Evolutionary conservation across 2,797 vertebrate genomes (phyloP).

Genomic region (Allobates femoralis): DNA sequence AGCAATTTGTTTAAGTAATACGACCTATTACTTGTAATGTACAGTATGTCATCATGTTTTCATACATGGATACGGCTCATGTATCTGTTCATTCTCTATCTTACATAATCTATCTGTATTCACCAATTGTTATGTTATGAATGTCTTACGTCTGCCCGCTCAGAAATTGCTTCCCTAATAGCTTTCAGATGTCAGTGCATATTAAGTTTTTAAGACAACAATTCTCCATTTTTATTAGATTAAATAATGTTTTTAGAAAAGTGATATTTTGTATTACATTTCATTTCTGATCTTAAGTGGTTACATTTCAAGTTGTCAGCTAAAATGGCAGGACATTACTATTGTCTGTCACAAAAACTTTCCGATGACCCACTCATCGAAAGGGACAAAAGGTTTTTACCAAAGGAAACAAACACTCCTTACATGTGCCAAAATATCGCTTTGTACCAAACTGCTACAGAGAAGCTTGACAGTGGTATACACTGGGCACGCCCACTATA

Average conservation of each 20-base stretch:
- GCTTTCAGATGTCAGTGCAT: slow-evolving; percentile 62
- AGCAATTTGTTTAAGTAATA: slow-evolving; percentile 61
- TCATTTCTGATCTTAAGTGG: slow-evolving; percentile 58
- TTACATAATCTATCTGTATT: slow-evolving; percentile 62
- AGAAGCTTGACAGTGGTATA: slow-evolving; percentile 29
- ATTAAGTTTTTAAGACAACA: slow-evolving; percentile 61
- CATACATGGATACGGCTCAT: slow-evolving; percentile 33
- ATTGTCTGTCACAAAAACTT: slow-evolving; percentile 50
- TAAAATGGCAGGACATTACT: slow-evolving; percentile 50
- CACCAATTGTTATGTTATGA: slow-evolving; percentile 61
- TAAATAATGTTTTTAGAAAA: slow-evolving; percentile 64
- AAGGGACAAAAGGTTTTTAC: slow-evolving; percentile 2
- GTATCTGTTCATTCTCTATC: slow-evolving; percentile 58
- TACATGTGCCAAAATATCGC: slow-evolving; percentile 42
- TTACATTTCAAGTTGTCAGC: slow-evolving; percentile 58
- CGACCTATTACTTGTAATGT: slow-evolving; percentile 46
- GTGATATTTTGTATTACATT: slow-evolving; percentile 61
- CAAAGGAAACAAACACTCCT: slow-evolving; percentile 28
- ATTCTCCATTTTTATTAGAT: slow-evolving; percentile 62
- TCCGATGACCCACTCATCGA: slow-evolving; percentile 48
- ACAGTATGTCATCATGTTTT: slow-evolving; percentile 59
- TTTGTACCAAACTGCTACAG: slow-evolving; percentile 32
- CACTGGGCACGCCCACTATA: background rate
- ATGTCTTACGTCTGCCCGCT: slow-evolving; percentile 53
- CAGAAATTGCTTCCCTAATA: slow-evolving; percentile 57